Conservation (phyloP, 2,888 invertebrate genomes). For the Heliconius aoede region DNA sequence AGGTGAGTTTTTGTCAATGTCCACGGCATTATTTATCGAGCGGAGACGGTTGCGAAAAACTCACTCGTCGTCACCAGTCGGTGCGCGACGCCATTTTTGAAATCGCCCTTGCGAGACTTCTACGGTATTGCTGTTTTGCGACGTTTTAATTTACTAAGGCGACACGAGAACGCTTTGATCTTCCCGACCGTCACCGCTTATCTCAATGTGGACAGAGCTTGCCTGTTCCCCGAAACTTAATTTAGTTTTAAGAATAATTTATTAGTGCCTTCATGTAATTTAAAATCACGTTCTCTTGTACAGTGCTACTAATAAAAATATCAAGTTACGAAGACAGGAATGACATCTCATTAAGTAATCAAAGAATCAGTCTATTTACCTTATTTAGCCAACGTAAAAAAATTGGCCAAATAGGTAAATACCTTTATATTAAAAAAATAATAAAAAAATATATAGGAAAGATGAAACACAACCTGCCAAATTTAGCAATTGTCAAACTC, state of each 20-base stretch:
- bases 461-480: no score
- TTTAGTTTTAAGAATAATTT: conserved; percentile 22
- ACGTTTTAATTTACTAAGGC: conserved; percentile 79
- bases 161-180: conserved; percentile 63
- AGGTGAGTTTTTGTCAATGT: conserved; percentile 84
- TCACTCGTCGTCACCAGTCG: conserved; percentile 75
- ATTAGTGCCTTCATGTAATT: conserved; percentile 41
- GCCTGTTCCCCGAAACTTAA: conserved; percentile 37
- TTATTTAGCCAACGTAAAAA: no score
- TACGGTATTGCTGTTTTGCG: conserved; percentile 74
- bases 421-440: no score
- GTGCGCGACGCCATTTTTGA: conserved; percentile 78
- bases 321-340: not conserved
- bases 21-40: conserved; percentile 83
- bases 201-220: conserved; percentile 46
- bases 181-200: conserved; percentile 71
- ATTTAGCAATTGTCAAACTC: no score
- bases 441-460: no score
- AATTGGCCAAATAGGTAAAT: no score
- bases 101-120: conserved; percentile 73
- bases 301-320: conserved; percentile 46
- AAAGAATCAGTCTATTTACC: not conserved
- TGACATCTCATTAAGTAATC: not conserved
- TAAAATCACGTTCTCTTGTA: conserved; percentile 60
- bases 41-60: conserved; percentile 83